Evolutionary conservation across 2,888 invertebrate genomes (phyloP).

Genomic region (Xestia xanthographa): DNA sequence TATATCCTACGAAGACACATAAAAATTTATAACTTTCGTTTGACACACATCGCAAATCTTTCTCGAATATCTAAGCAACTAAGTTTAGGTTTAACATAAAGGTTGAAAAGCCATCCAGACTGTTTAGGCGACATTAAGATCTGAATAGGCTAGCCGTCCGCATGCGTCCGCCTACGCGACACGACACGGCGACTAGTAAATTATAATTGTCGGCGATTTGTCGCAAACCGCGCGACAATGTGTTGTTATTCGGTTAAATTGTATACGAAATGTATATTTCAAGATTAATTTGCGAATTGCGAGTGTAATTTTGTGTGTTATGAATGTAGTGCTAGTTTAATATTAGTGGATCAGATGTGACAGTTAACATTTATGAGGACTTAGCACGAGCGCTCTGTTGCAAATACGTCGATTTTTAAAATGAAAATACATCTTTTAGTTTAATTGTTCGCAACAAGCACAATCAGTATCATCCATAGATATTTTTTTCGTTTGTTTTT

Average conservation of each 20-base stretch:
- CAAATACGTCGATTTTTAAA: too few relatives aligned
- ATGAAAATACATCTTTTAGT: neutral
- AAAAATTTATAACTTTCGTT: conserved; percentile 44
- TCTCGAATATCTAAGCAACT: conserved; percentile 27
- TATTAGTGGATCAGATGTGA: neutral
- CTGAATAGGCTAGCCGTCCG: conserved; percentile 59
- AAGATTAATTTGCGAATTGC: conserved; percentile 47
- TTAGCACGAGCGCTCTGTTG: too few relatives aligned
- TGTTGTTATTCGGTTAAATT: conserved; percentile 51
- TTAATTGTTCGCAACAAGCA: too few relatives aligned
- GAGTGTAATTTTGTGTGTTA: conserved; percentile 25
- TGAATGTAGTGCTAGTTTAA: neutral
- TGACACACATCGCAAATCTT: conserved; percentile 49
- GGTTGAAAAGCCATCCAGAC: conserved; percentile 66
- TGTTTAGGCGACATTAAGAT: conserved; percentile 68
- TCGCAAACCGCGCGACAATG: conserved; percentile 55
- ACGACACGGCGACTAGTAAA: conserved; percentile 62
- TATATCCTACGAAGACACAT: conserved; percentile 26
- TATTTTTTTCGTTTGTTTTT: too few relatives aligned
- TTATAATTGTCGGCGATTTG: conserved; percentile 69
- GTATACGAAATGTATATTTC: conserved; percentile 28
- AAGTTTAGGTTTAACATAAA: conserved; percentile 51
- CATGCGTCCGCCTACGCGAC: conserved; percentile 60
- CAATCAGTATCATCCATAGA: too few relatives aligned
- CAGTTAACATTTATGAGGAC: too few relatives aligned